Evolutionary conservation across 1,140 invertebrate species (phyloP).

Genomic region (Zaprionus ornatus): DNA sequence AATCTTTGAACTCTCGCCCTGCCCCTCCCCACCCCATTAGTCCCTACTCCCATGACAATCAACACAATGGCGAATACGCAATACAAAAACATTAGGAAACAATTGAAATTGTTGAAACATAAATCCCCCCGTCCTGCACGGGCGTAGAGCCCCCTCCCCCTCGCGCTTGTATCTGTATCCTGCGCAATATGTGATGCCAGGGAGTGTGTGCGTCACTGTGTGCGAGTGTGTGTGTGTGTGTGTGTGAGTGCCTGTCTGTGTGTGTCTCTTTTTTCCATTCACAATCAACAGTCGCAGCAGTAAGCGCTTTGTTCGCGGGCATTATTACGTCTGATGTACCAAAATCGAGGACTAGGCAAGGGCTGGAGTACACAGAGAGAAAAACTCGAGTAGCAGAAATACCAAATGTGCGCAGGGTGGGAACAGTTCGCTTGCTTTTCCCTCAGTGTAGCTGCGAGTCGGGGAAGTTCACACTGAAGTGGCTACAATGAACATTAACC

Average conservation of each 20-base stretch:
- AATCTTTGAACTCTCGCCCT: constrained; percentile 68
- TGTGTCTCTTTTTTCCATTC: constrained; percentile 22
- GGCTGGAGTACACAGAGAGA: background rate
- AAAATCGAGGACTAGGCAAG: background rate
- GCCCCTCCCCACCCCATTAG: constrained; percentile 10
- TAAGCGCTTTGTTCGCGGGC: constrained; percentile 60
- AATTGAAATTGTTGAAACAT: constrained; percentile 80
- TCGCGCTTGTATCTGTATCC: constrained; percentile 61
- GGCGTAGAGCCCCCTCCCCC: constrained; percentile 1
- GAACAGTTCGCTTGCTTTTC: background rate
- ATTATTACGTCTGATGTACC: constrained; percentile 74
- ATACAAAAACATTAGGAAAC: constrained; percentile 78
- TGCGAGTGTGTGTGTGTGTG: constrained; percentile 20
- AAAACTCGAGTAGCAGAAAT: background rate
- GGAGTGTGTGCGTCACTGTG: constrained; percentile 35
- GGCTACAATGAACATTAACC: constrained; percentile 59
- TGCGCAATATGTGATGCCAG: constrained; percentile 70
- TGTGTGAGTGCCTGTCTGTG: constrained; percentile 16
- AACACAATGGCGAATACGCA: constrained; percentile 71
- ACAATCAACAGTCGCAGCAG: constrained; percentile 23
- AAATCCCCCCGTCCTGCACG: constrained; percentile 47
- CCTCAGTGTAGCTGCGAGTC: constrained; percentile 43
- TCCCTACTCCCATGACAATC: constrained; percentile 39
- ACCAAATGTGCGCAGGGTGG: no score
- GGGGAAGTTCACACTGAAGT: constrained; percentile 34